These are phyloP conservation scores for Dipodomys spectabilis DNA, from an alignment of 2,113 vertebrate genomes.

Conservation along the genomic window DNA sequence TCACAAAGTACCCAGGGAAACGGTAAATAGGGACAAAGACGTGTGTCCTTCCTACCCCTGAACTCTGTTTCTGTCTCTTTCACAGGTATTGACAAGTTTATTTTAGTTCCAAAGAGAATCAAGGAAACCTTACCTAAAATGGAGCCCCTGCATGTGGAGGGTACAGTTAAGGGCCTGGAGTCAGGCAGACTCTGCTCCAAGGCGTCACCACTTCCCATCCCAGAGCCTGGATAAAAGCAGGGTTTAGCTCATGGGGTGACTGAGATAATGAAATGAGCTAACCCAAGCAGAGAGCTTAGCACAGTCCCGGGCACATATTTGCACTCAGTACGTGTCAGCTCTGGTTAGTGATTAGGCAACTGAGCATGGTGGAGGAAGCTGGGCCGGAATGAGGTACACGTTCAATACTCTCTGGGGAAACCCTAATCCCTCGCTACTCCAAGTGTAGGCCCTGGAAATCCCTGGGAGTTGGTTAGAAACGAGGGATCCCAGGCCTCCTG, in stretches of 20 bases:
- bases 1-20: neutral
- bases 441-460: neutral
- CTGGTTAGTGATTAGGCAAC: neutral
- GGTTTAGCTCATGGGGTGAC: neutral
- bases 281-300: neutral
- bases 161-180: neutral
- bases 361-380: neutral
- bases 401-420: neutral
- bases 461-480: neutral
- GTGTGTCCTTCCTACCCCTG: neutral
- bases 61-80: neutral
- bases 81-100: constrained; percentile 24
- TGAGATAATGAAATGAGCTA: constrained; percentile 36
- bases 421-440: neutral
- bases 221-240: neutral
- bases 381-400: neutral
- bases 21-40: neutral
- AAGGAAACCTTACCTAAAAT: constrained; percentile 39
- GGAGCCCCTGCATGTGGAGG: neutral
- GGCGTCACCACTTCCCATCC: neutral
- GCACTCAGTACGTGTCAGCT: neutral
- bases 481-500: neutral
- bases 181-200: neutral
- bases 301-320: neutral
- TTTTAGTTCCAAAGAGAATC: constrained; percentile 53